A percentile compares a stretch with the other conserved stretches of the same genome.
Conservation (phyloP, 1,140 invertebrate species). For the Littorina saxatilis region DNA sequence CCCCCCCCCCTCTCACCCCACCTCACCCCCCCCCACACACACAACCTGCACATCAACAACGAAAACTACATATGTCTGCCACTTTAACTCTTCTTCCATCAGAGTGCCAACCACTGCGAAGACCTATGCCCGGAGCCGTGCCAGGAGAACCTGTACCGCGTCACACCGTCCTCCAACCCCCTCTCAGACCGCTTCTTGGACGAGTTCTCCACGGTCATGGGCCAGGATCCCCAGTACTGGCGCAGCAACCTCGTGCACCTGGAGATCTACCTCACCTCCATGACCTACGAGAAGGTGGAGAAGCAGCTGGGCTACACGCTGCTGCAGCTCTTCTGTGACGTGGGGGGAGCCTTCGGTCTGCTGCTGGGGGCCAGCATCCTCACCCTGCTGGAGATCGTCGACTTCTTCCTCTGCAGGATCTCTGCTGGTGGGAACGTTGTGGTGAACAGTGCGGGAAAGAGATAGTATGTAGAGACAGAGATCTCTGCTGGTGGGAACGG, state of each 20-base stretch:
- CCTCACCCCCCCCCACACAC: too few relatives aligned
- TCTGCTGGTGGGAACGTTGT: too few relatives aligned
- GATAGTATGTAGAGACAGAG: too few relatives aligned
- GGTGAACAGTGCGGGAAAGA: too few relatives aligned
- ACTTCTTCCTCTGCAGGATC: constrained; percentile 38
- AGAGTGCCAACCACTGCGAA: constrained; percentile 5
- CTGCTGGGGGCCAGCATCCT: constrained; percentile 67
- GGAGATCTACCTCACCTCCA: constrained; percentile 49
- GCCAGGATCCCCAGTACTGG: constrained; percentile 9
- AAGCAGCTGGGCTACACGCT: constrained; percentile 62
- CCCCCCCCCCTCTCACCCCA: too few relatives aligned
- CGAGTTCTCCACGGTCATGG: constrained; percentile 16
- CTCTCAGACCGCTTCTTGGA: constrained; percentile 21
- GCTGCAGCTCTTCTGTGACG: constrained; percentile 68
- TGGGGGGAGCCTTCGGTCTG: constrained; percentile 66
- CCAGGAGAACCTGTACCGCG: constrained; percentile 30
- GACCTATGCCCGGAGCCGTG: constrained; percentile 33
- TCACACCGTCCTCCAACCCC: constrained; percentile 31
- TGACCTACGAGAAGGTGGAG: constrained; percentile 61
- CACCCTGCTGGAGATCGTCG: constrained; percentile 65
- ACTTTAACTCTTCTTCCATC: not conserved
- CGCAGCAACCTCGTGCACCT: constrained; percentile 38
- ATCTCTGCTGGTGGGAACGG: too few relatives aligned
- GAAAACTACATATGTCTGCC: too few relatives aligned
- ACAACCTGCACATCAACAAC: too few relatives aligned